Evolutionary conservation across 2,113 vertebrate species (phyloP).

Genomic region (Malurus alboscapulatus): DNA sequence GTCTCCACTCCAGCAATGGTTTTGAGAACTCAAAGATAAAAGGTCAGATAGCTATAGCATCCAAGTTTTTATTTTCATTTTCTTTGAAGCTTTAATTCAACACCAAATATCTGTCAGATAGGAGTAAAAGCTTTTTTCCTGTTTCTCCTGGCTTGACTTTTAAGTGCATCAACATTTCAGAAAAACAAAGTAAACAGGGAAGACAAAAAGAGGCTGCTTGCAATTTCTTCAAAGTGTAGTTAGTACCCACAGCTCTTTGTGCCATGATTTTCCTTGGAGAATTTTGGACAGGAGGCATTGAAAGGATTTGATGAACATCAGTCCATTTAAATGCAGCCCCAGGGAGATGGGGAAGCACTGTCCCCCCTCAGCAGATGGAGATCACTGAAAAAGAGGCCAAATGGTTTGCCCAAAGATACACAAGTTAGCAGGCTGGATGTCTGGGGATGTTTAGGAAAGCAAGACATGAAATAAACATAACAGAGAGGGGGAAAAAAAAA

Average conservation of each 20-base stretch:
- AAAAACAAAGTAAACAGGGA: background rate
- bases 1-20: background rate
- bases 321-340: background rate
- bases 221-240: background rate
- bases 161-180: background rate
- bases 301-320: constrained; percentile 13
- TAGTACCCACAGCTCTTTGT: background rate
- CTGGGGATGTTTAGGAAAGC: background rate
- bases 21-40: constrained; percentile 16
- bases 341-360: background rate
- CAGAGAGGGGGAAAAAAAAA: background rate
- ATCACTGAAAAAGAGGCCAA: background rate
- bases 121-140: background rate
- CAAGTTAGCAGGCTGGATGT: background rate
- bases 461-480: background rate
- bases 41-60: background rate
- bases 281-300: background rate
- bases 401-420: background rate
- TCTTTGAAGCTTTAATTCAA: background rate
- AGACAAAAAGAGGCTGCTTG: background rate
- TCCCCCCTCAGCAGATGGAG: background rate
- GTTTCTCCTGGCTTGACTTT: background rate
- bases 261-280: background rate
- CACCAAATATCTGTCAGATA: background rate
- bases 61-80: background rate